These are phyloP conservation scores for Sarcophaga bullata DNA, from an alignment of 1,140 invertebrate species.

Conservation along the genomic window DNA sequence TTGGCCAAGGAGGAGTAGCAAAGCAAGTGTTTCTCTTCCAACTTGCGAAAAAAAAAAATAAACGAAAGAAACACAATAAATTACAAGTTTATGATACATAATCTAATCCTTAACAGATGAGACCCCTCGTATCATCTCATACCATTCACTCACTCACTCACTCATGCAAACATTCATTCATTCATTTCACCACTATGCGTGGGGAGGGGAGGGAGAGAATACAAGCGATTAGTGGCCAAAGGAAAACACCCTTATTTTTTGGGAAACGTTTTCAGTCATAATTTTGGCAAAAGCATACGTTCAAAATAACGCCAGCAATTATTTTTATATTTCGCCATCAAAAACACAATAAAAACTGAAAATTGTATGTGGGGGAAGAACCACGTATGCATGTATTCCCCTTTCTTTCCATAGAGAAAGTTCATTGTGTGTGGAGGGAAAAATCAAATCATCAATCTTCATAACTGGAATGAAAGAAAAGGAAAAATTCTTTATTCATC, in stretches of 20 bases:
- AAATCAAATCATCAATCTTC: too few species aligned
- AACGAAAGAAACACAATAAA: constrained; percentile 35
- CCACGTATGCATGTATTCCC: too few species aligned
- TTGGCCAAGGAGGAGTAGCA: background rate
- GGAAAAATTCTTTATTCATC: too few species aligned
- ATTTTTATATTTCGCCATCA: background rate
- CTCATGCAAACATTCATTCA: too few species aligned
- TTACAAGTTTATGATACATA: constrained; percentile 47
- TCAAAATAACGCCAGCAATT: background rate
- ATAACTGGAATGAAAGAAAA: too few species aligned
- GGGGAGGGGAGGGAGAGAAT: too few species aligned
- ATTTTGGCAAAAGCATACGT: constrained; percentile 14
- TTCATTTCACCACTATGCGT: too few species aligned
- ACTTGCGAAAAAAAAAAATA: background rate
- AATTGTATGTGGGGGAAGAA: too few species aligned
- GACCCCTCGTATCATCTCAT: background rate
- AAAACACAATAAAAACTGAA: background rate
- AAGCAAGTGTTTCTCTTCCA: too few species aligned
- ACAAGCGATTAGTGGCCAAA: background rate
- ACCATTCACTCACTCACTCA: too few species aligned
- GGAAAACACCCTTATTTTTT: constrained; percentile 12
- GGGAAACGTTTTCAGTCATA: background rate
- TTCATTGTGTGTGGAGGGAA: too few species aligned
- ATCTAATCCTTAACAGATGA: constrained; percentile 47
- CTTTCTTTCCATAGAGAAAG: too few species aligned